Evolutionary conservation across 1,140 invertebrate species (phyloP).

Genomic region (Helicorthomorpha holstii): DNA sequence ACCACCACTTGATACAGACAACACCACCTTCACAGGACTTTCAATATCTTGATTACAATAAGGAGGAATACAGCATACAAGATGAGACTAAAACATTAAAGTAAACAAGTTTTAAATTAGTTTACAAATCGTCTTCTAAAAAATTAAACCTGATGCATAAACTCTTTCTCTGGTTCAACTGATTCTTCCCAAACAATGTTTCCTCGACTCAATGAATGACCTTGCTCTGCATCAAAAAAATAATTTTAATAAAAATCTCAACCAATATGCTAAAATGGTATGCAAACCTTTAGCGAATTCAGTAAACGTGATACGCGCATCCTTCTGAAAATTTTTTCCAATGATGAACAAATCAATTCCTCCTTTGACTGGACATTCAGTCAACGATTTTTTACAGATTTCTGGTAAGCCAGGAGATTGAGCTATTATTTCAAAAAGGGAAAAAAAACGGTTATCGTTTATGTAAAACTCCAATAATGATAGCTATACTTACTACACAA

Average conservation of each 20-base stretch:
- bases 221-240: background rate
- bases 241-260: background rate
- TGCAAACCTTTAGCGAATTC: slow-evolving; percentile 49
- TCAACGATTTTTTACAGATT: slow-evolving; percentile 80
- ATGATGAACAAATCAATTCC: slow-evolving; percentile 84
- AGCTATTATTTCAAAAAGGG: slow-evolving; percentile 38
- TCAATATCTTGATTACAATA: slow-evolving; percentile 44
- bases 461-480: slow-evolving; percentile 1
- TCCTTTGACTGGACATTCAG: slow-evolving; percentile 55
- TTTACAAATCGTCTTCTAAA: slow-evolving; percentile 2
- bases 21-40: slow-evolving; percentile 44
- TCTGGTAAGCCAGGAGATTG: slow-evolving; percentile 91
- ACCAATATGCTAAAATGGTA: background rate
- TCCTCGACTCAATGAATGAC: background rate
- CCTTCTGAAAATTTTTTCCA: slow-evolving; percentile 92
- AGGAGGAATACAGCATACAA: slow-evolving; percentile 74
- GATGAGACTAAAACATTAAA: slow-evolving; percentile 55
- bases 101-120: background rate
- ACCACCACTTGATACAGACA: slow-evolving; percentile 67
- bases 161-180: slow-evolving; percentile 29
- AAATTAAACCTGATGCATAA: slow-evolving; percentile 25
- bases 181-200: slow-evolving; percentile 29
- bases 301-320: slow-evolving; percentile 74
- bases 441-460: background rate
- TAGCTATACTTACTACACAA: slow-evolving; percentile 68